Percentiles rank a stretch among this genome's conserved stretches.
Conservation (phyloP, 2,113 vertebrate genomes). For the Sinocyclocheilus rhinocerous region DNA sequence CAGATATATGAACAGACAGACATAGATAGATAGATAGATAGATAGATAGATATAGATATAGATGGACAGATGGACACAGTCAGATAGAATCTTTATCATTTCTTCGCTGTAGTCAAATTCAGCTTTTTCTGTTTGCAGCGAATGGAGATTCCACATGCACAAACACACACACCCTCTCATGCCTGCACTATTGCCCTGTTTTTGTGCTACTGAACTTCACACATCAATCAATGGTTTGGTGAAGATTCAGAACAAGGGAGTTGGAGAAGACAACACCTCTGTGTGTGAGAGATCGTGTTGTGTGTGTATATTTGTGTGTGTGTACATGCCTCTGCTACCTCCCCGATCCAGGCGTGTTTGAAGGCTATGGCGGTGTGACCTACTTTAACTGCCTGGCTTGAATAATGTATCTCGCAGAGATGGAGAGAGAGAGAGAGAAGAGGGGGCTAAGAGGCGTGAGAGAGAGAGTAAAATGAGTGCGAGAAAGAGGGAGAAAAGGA, state of each 20-base stretch:
- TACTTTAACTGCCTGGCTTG: conserved; percentile 60
- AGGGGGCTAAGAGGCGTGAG: neutral
- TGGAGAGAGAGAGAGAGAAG: conserved; percentile 13
- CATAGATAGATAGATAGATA: neutral
- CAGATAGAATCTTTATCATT: neutral
- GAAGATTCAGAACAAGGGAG: conserved; percentile 45
- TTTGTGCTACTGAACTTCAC: conserved; percentile 35
- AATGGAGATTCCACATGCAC: conserved; percentile 41
- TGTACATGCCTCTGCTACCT: conserved; percentile 36
- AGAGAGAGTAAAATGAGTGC: conserved; percentile 31
- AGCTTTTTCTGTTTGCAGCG: conserved; percentile 32
- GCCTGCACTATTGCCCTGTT: conserved; percentile 9
- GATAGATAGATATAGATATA: neutral
- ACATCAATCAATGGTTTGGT: conserved; percentile 45
- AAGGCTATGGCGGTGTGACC: conserved; percentile 62
- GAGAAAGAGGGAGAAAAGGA: conserved; percentile 25
- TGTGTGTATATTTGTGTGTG: conserved; percentile 29
- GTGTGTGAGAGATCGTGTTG: conserved; percentile 19
- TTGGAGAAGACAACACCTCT: conserved; percentile 26
- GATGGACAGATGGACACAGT: neutral
- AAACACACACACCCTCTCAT: conserved; percentile 18
- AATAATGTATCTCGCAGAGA: conserved; percentile 58
- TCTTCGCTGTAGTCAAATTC: conserved; percentile 33
- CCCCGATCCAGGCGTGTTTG: conserved; percentile 56
- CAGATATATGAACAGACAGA: neutral